Conservation (phyloP, 2,888 invertebrate species). For the Steromphala cineraria region DNA sequence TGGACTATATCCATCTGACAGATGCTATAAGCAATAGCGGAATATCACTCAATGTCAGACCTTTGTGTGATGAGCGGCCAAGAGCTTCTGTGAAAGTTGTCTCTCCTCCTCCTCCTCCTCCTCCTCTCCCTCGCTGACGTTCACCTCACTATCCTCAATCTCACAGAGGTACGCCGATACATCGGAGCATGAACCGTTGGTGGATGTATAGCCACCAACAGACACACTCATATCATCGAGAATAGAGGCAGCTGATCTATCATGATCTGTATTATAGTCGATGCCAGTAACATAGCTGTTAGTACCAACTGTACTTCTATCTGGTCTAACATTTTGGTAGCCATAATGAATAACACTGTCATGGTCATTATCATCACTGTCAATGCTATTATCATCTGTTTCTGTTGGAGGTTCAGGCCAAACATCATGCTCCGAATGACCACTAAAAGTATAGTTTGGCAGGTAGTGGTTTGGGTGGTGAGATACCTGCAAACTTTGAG, state of each 20-base stretch:
- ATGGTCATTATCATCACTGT: slow-evolving; percentile 54
- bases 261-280: slow-evolving; percentile 77
- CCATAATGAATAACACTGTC: slow-evolving; percentile 70
- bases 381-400: slow-evolving; percentile 38
- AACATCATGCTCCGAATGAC: slow-evolving; percentile 39
- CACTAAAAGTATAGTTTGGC: slow-evolving; percentile 77
- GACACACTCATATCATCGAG: slow-evolving; percentile 83
- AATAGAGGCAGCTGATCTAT: slow-evolving; percentile 81
- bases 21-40: no score
- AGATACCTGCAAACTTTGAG: slow-evolving; percentile 79
- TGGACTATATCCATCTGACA: no score
- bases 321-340: slow-evolving; percentile 21
- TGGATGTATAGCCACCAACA: slow-evolving; percentile 79
- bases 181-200: slow-evolving; percentile 87
- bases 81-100: slow-evolving; percentile 6
- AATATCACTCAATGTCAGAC: slow-evolving; percentile 24
- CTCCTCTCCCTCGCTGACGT: slow-evolving; percentile 69
- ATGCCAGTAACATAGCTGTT: slow-evolving; percentile 54
- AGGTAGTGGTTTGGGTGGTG: slow-evolving; percentile 90
- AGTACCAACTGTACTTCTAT: slow-evolving; percentile 38
- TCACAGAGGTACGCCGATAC: slow-evolving; percentile 89
- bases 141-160: slow-evolving; percentile 82
- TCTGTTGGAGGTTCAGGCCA: slow-evolving; percentile 36
- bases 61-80: slow-evolving; percentile 34
- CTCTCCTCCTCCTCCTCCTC: slow-evolving; percentile 43